A percentile compares a stretch with the other conserved stretches of the same genome.
Conservation (phyloP, 1,140 invertebrate species). For the Neodiprion pinetum region DNA sequence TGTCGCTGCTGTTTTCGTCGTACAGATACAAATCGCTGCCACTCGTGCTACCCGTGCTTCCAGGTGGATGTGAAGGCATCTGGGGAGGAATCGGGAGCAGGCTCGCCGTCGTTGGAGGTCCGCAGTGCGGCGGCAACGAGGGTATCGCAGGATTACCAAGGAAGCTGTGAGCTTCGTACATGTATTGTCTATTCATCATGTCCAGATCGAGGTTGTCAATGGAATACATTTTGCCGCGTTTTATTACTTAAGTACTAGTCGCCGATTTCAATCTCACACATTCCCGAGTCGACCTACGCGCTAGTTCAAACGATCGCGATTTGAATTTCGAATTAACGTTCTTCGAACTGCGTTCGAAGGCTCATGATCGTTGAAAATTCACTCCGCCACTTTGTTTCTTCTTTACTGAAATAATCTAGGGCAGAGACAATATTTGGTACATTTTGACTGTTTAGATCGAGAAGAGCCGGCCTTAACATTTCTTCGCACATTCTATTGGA, state of each 20-base stretch:
- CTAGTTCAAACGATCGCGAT: constrained; percentile 8
- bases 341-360: constrained; percentile 31
- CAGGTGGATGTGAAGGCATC: constrained; percentile 47
- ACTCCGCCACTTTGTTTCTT: not conserved
- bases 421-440: too few species aligned
- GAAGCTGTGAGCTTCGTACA: constrained; percentile 63
- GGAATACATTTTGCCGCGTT: constrained; percentile 55
- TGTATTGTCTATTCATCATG: constrained; percentile 63
- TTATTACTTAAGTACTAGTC: not conserved
- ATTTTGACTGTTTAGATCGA: too few species aligned
- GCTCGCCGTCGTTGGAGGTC: constrained; percentile 40
- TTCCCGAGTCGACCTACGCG: not conserved
- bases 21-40: constrained; percentile 55
- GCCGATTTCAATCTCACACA: not conserved
- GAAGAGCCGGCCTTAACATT: too few species aligned
- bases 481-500: too few species aligned
- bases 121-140: constrained; percentile 46
- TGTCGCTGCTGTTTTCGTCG: constrained; percentile 55
- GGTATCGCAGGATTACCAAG: constrained; percentile 54
- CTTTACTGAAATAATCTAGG: too few species aligned
- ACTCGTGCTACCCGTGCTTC: constrained; percentile 56
- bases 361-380: constrained; percentile 14
- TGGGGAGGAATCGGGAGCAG: constrained; percentile 45
- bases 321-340: not conserved
- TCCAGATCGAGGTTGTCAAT: constrained; percentile 65